Evolutionary conservation across 2,888 invertebrate species (phyloP), one percentile per base, ranked within the genome.

Genomic region (Leptinotarsa rubiginosa): DNA sequence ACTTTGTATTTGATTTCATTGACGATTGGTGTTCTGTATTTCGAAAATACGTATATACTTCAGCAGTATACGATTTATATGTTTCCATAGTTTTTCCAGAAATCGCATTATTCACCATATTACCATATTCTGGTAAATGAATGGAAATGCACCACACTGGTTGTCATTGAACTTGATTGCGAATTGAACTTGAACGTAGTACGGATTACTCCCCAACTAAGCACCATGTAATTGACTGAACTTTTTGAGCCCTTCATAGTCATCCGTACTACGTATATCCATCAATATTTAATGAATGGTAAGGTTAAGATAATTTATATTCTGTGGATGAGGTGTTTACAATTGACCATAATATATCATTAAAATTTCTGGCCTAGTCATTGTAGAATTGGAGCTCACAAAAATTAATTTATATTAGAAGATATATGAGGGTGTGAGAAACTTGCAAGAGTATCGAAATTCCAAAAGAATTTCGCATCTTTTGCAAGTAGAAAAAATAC

Each of bases 271-370:
- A 75, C 50, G 76, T 77, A n/a, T 54, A 49, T 50, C 59, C 31
- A 3, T 25, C 20, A 15, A n/a, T n/a, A 56, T 62, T 41, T 62
- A 41, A 41, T 15, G 41, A 62, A 62, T 62, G 62, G 7, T 31
- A 3, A 62, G 10, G 31, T 62, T 15, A 16, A 0, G 31, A 12
- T 12, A n/a, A 31, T 3, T 12, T 0, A 62, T 16, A 62, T 41
- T 18, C 54, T 83, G 83, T 86, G 87, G 86, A 86, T 87, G 86
- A 86, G 87, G 86, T 85, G 86, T 85, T 86, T 85, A 84, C 83
- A 83, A 83, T 81, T 74, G 80, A 78, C 75, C 75, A 74, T 83
- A 84, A 84, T 80, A 78, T 84, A 84, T 81, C 81, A 83, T 84
- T 81, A 81, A 78, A 83, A 81, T 78, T 83, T 84, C 82, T 84